A percentile compares a stretch with the other conserved stretches of the same genome.
phyloP scores from a whole-genome alignment of 1,140 invertebrate genomes.

The Marisa cornuarietis region DNA sequence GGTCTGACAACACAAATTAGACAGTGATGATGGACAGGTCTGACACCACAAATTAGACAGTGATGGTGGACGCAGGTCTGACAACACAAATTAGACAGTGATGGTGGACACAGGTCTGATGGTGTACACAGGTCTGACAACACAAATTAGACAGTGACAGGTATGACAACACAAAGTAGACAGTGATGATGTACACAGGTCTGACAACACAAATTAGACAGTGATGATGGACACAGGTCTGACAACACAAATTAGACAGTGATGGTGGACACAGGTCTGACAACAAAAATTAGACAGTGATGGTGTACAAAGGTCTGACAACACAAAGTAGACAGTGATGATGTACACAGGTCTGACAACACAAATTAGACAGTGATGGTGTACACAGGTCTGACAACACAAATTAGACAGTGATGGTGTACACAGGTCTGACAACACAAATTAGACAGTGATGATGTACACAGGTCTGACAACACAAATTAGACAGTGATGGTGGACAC shows the following conservation, averaged over 20 bases:
- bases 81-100: too few species aligned
- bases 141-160: too few species aligned
- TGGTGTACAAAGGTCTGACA: conserved; percentile 9
- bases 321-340: too few species aligned
- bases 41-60: conserved; percentile 6
- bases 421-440: conserved; percentile 12
- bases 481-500: conserved; percentile 9
- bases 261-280: conserved; percentile 14
- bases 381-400: conserved; percentile 12
- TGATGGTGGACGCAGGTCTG: conserved; percentile 11
- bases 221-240: conserved; percentile 11
- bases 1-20: conserved; percentile 9
- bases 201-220: conserved; percentile 12
- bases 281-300: conserved; percentile 4
- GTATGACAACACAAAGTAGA: too few species aligned
- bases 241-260: conserved; percentile 1
- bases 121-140: conserved; percentile 9
- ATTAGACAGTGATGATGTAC: conserved; percentile 3
- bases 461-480: conserved; percentile 12
- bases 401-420: conserved; percentile 4
- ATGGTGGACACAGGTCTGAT: too few species aligned
- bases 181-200: conserved; percentile 6
- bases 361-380: too few species aligned
- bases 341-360: conserved; percentile 9
- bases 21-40: conserved; percentile 11